phyloP scores from a whole-genome alignment of 2,888 invertebrate species.

The Petrophora chlorosata region DNA sequence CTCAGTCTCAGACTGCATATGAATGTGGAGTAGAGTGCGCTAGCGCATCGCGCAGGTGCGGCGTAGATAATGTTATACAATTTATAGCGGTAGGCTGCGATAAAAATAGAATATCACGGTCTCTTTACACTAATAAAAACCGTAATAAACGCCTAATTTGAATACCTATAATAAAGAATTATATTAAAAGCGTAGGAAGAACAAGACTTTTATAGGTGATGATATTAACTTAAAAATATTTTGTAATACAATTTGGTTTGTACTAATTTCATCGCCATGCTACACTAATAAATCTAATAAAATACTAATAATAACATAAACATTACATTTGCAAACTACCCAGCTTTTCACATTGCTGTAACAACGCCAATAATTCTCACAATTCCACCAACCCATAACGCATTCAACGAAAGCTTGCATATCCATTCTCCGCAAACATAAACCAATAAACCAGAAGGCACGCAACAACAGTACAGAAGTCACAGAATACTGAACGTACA shows the following conservation, averaged over 20 bases:
- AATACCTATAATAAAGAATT: too few relatives aligned
- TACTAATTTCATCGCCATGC: too few relatives aligned
- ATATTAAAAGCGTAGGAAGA: too few relatives aligned
- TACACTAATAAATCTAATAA: too few relatives aligned
- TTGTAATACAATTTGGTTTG: too few relatives aligned
- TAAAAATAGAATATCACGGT: background rate
- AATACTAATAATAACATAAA: too few relatives aligned
- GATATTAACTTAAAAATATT: too few relatives aligned
- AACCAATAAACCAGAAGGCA: conserved; percentile 11
- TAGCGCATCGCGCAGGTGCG: conserved; percentile 3
- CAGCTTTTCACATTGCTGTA: conserved; percentile 9
- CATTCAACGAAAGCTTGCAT: conserved; percentile 46
- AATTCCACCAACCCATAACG: conserved; percentile 42
- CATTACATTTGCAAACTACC: background rate
- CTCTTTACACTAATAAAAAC: too few relatives aligned
- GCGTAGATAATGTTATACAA: conserved; percentile 36
- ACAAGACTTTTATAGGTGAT: too few relatives aligned
- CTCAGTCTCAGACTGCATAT: too few relatives aligned
- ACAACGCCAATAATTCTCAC: conserved; percentile 19
- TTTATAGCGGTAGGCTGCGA: conserved; percentile 36
- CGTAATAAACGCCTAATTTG: too few relatives aligned
- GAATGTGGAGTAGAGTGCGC: background rate
- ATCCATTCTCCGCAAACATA: conserved; percentile 27
- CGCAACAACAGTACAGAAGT: conserved; percentile 16
- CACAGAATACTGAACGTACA: conserved; percentile 3